Evolutionary conservation across 2,888 invertebrate species (phyloP).

Genomic region (Clunio marinus): DNA sequence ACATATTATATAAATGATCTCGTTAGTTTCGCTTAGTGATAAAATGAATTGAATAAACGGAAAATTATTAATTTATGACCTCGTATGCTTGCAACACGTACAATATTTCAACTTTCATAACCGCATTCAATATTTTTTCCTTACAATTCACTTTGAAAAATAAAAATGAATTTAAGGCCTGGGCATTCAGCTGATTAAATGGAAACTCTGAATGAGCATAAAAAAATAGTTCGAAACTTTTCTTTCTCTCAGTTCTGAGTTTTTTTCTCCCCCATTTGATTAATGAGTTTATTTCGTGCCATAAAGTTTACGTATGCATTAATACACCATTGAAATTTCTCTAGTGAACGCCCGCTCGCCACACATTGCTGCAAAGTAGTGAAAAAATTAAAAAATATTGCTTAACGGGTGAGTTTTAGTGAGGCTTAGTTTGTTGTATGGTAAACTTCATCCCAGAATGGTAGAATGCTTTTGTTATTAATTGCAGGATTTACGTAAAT

Average conservation of each 20-base stretch:
- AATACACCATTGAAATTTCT: conserved; percentile 12
- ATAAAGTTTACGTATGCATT: conserved; percentile 34
- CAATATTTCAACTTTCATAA: conserved; percentile 7
- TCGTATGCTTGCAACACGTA: conserved; percentile 20
- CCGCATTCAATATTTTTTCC: conserved; percentile 33
- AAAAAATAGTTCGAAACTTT: conserved; percentile 7
- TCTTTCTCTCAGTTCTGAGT: neutral
- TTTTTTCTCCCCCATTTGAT: conserved; percentile 6
- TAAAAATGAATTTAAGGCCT: conserved; percentile 2
- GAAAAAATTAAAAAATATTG: conserved; percentile 12
- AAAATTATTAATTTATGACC: conserved; percentile 22
- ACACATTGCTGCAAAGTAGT: neutral
- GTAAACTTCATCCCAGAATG: neutral
- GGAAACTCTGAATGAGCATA: no score
- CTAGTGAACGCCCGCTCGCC: no score
- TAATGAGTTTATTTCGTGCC: conserved; percentile 38
- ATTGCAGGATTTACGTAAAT: conserved; percentile 17
- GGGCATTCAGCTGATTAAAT: conserved; percentile 29
- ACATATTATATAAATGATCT: no score
- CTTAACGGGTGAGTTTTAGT: neutral
- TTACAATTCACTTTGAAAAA: conserved; percentile 7
- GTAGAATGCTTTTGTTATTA: conserved; percentile 7
- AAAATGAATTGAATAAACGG: neutral
- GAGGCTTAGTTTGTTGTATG: neutral
- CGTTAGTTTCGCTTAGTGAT: neutral